Percentiles rank a stretch among this genome's conserved stretches.
Conservation (phyloP, 2,113 vertebrate species). For the Equus quagga region DNA sequence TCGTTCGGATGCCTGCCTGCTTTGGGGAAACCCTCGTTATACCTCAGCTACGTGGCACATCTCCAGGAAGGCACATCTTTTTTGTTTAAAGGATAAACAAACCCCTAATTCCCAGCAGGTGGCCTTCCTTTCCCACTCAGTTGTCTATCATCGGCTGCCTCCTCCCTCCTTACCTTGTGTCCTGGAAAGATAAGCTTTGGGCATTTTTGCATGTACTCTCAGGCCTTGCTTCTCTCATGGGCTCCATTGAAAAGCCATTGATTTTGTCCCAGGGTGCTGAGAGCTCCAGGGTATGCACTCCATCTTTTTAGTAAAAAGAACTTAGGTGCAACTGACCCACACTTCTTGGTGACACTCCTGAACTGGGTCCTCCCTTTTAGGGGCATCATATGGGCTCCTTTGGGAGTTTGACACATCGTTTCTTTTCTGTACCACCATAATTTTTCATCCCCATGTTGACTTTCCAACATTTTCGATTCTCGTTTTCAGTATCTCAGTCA, state of each 20-base stretch:
- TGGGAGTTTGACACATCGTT: neutral
- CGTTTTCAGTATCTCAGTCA: neutral
- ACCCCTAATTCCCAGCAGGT: neutral
- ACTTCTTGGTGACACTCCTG: neutral
- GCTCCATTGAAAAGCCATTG: slow-evolving; percentile 32
- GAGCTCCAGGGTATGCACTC: neutral
- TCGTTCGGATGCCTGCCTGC: neutral
- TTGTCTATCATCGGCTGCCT: slow-evolving; percentile 53
- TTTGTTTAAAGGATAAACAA: slow-evolving; percentile 57
- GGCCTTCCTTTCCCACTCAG: slow-evolving; percentile 49
- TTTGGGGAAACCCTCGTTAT: neutral
- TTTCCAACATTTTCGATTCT: neutral
- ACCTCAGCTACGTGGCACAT: neutral
- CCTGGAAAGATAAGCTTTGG: slow-evolving; percentile 66
- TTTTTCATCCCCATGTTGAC: neutral
- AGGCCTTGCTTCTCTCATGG: neutral
- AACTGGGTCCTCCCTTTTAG: neutral
- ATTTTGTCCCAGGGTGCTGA: slow-evolving; percentile 7
- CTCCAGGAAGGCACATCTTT: slow-evolving; percentile 5
- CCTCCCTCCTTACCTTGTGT: slow-evolving; percentile 66
- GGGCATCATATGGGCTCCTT: neutral
- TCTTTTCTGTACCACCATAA: neutral
- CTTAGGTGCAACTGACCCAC: neutral
- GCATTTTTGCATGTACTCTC: neutral
- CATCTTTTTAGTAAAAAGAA: neutral